Conservation (phyloP, 2,888 invertebrate genomes). For the Malachius bipustulatus region DNA sequence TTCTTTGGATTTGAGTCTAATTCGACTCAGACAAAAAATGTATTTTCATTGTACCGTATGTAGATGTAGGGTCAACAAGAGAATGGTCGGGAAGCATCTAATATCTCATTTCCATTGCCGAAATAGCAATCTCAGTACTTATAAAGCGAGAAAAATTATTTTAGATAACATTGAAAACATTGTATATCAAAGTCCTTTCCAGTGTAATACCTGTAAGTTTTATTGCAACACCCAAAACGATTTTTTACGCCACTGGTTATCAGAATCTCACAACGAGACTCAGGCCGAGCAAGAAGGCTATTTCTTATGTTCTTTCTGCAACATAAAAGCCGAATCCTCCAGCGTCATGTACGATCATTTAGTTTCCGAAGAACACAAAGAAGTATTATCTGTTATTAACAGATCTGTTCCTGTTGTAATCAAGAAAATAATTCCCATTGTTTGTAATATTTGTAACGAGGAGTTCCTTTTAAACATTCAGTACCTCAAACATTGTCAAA, state of each 20-base stretch:
- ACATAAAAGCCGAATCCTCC: conserved; percentile 51
- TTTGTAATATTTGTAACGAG: conserved; percentile 54
- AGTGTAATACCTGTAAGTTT: conserved; percentile 74
- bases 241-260: conserved; percentile 64
- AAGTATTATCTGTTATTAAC: conserved; percentile 63
- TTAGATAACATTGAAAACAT: conserved; percentile 67
- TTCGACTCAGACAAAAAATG: conserved; percentile 43
- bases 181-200: conserved; percentile 71
- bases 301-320: conserved; percentile 64
- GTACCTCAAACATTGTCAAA: conserved; percentile 48
- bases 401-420: conserved; percentile 71
- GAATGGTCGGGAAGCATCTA: conserved; percentile 70
- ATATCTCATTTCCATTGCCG: conserved; percentile 78
- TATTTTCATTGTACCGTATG: conserved; percentile 61
- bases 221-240: conserved; percentile 66
- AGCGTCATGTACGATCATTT: conserved; percentile 58
- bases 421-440: conserved; percentile 49
- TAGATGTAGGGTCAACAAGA: conserved; percentile 52
- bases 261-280: conserved; percentile 46
- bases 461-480: conserved; percentile 67
- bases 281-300: conserved; percentile 42
- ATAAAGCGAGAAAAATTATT: conserved; percentile 49
- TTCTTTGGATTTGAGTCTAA: conserved; percentile 21
- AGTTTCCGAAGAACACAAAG: conserved; percentile 52
- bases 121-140: conserved; percentile 49